phyloP scores from a whole-genome alignment of 1,140 invertebrate genomes.

The Aphelinus atriplicis region DNA sequence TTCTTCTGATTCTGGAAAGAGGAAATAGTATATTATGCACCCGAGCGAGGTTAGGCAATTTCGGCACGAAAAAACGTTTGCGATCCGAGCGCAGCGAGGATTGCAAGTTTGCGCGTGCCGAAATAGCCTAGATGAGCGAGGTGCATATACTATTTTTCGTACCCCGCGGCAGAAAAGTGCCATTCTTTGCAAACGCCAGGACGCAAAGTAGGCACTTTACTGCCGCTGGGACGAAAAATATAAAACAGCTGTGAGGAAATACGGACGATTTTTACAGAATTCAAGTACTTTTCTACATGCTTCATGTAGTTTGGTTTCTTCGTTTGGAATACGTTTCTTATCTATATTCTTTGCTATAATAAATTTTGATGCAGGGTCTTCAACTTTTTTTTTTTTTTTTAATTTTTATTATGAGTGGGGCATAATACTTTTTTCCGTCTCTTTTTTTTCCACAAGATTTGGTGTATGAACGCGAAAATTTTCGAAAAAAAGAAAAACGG shows the following conservation, averaged over 20 bases:
- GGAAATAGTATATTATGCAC: no score
- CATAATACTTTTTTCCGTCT: constrained; percentile 15
- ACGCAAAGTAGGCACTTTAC: no score
- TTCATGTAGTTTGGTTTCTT: constrained; percentile 69
- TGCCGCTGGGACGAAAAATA: no score
- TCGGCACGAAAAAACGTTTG: constrained; percentile 31
- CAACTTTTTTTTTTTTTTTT: constrained; percentile 10
- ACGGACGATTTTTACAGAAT: constrained; percentile 3
- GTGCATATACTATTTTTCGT: no score
- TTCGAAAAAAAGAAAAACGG: no score
- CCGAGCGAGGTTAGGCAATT: no score
- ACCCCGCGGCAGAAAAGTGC: no score
- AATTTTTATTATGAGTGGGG: not conserved
- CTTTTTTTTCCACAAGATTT: constrained; percentile 8
- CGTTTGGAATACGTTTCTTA: constrained; percentile 67
- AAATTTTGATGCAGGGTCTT: not conserved
- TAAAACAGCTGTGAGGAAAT: constrained; percentile 1
- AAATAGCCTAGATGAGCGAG: no score
- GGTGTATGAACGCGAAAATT: not conserved
- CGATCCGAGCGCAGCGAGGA: no score
- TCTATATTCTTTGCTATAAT: constrained; percentile 48
- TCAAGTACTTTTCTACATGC: constrained; percentile 63
- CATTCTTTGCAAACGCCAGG: no score
- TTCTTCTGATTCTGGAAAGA: constrained; percentile 64
- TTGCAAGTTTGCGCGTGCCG: no score